Evolutionary conservation across 2,113 vertebrate species (phyloP).

Genomic region (Rhodinocichla rosea): DNA sequence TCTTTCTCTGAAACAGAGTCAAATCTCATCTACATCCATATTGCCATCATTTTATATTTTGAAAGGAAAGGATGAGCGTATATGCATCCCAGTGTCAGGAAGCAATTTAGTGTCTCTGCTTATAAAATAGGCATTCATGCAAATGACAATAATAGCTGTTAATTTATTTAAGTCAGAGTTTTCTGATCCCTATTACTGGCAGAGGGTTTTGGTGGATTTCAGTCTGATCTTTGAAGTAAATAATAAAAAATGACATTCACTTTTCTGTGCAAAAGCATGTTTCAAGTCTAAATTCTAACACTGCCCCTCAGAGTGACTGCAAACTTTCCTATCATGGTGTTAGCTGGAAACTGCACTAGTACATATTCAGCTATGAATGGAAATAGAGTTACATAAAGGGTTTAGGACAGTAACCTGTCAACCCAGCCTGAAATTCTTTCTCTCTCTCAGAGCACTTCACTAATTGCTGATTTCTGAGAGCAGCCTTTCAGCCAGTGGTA

Average conservation of each 20-base stretch:
- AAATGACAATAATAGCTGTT: background rate
- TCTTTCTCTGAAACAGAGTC: background rate
- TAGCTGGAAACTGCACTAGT: background rate
- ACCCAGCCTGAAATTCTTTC: background rate
- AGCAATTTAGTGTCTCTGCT: background rate
- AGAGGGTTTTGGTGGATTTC: background rate
- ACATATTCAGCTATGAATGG: background rate
- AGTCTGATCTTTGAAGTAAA: background rate
- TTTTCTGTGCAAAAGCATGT: background rate
- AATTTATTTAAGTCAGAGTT: background rate
- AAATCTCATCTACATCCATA: background rate
- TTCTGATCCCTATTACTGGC: background rate
- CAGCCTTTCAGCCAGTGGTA: background rate
- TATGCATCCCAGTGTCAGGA: background rate
- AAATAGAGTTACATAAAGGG: background rate
- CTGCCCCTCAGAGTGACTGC: background rate
- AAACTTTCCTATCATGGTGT: background rate
- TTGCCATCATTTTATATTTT: background rate
- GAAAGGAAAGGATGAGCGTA: background rate
- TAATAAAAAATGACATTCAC: background rate
- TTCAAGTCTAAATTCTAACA: background rate
- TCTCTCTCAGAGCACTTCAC: background rate
- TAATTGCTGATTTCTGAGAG: background rate
- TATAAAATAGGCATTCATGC: background rate
- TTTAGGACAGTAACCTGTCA: background rate